Evolutionary conservation across 2,888 invertebrate species (phyloP), one percentile per base, ranked within the genome.

Genomic region (Microplitis deprimator): DNA sequence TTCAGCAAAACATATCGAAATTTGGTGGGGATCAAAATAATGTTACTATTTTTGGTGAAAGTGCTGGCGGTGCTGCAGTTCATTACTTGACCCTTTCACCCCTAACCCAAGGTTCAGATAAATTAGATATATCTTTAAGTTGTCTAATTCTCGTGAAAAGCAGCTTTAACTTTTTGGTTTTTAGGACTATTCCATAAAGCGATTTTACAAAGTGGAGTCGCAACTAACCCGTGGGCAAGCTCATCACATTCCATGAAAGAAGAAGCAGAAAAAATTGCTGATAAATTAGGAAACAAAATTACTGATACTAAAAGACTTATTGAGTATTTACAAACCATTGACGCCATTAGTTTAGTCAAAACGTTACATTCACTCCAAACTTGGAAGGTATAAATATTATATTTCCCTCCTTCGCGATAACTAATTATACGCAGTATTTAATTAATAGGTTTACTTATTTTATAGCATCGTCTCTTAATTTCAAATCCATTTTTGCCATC

Each of bases 41-140:
- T 84, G 91, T 92, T 0, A 92, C 92, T 1, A 88, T 92, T 77
- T 91, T 92, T 82, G 92, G 92, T 17, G 85, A 92, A 6, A 92
- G 92, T 83, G 92, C 92, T 40, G 92, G 92, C 6, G 91, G 89
- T 1, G 90, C 71, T 6, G 75, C 82, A 0, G 84, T 84, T 2
- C 83, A 84, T 64, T 76, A 64, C 50, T 75, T 82, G 20, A 68
- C 80, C 0, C 6, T 84, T n/a, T 83, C 83, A 2, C 80, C 81
- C n/a, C 41, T 80, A 73, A 76, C 81, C n/a, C 75, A 82, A 80
- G 82, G 84, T 84, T 69, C 38, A 29, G 1, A 17, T 50, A 29
- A 29, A 29, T 4, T 29, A 29, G 29, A 29, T 29, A 29, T 4
- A 29, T 4, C 3, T 0, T 29, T 2, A 29, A 29, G 29, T 29